Evolutionary conservation across 1,140 invertebrate species (phyloP).

Genomic region (Halesus radiatus): DNA sequence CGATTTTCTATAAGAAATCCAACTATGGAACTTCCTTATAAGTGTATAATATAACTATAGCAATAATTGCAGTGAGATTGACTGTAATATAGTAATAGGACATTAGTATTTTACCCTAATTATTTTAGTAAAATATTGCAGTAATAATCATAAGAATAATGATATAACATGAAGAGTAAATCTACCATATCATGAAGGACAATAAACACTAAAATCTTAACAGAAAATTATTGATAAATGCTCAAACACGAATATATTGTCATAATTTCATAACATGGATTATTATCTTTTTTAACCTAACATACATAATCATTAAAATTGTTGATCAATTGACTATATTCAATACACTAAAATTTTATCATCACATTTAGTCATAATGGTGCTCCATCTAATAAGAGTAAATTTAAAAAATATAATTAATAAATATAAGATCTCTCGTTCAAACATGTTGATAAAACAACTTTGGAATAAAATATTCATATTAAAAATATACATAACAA

Average conservation of each 20-base stretch:
- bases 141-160: not conserved
- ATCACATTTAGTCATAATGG: slow-evolving; percentile 27
- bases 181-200: not conserved
- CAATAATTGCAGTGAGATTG: too few species aligned
- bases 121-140: too few species aligned
- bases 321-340: slow-evolving; percentile 29
- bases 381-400: slow-evolving; percentile 7
- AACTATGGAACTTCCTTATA: too few species aligned
- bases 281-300: slow-evolving; percentile 17
- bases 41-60: too few species aligned
- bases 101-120: too few species aligned
- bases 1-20: too few species aligned
- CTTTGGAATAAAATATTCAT: slow-evolving; percentile 9
- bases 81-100: too few species aligned
- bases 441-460: slow-evolving; percentile 16
- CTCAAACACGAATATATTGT: slow-evolving; percentile 22
- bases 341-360: slow-evolving; percentile 1
- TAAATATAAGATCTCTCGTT: not conserved
- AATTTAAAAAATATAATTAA: not conserved
- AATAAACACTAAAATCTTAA: slow-evolving; percentile 16
- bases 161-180: not conserved
- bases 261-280: slow-evolving; percentile 25
- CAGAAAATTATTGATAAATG: not conserved
- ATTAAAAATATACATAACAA: slow-evolving; percentile 2
- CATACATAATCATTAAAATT: slow-evolving; percentile 14